Percentiles rank a stretch among this genome's conserved stretches.
These are phyloP conservation scores for Dufourea novaeangliae DNA, from an alignment of 1,140 invertebrate genomes.

Conservation along the genomic window DNA sequence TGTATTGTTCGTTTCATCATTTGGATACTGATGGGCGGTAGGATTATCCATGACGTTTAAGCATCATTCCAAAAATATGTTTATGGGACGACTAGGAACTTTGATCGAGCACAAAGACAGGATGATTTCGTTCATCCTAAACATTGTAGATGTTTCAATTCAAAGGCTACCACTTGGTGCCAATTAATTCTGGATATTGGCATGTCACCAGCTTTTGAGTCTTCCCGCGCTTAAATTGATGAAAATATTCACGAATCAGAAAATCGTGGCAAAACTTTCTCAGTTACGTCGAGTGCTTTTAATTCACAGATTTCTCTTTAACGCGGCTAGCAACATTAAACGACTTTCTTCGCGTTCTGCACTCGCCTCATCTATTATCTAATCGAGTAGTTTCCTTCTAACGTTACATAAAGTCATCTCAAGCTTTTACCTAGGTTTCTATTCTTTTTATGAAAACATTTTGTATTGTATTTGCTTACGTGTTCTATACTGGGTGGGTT, in stretches of 20 bases:
- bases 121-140: background rate
- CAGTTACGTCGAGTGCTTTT: conserved; percentile 16
- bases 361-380: background rate
- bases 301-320: conserved; percentile 26
- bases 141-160: conserved; percentile 6
- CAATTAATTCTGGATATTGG: conserved; percentile 5
- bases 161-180: background rate
- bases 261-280: conserved; percentile 26
- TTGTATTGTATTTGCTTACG: background rate
- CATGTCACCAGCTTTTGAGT: background rate
- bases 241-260: conserved; percentile 8
- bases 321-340: background rate
- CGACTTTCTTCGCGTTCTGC: background rate
- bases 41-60: too few relatives aligned
- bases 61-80: background rate
- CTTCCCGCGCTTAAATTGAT: background rate
- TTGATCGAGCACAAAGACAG: background rate
- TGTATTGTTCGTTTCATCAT: too few relatives aligned
- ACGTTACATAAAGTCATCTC: background rate
- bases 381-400: background rate
- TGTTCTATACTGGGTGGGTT: too few relatives aligned
- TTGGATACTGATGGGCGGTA: too few relatives aligned
- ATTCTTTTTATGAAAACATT: background rate
- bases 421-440: background rate
- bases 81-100: too few relatives aligned